Percentiles rank a stretch among this genome's conserved stretches.
phyloP scores from a whole-genome alignment of 92 coral and sea anemone species.

The Umimayanthus chanpuru region DNA sequence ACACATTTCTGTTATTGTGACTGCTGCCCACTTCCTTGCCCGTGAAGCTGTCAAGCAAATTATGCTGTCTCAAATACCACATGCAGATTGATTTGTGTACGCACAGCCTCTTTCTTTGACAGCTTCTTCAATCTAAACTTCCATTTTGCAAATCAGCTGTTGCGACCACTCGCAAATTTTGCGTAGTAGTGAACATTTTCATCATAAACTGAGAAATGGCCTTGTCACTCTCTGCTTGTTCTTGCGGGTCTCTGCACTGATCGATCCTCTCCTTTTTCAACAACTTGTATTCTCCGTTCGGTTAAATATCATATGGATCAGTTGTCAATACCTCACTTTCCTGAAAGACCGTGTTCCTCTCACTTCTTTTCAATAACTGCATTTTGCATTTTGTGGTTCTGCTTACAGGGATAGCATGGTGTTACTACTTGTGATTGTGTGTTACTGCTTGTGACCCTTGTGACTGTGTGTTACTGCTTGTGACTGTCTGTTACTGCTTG shows the following conservation, averaged over 20 bases:
- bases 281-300: conserved; percentile 25
- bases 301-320: conserved; percentile 43
- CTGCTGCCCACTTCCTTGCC: neutral
- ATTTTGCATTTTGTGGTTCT: no score
- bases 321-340: conserved; percentile 19
- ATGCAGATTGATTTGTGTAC: conserved; percentile 49
- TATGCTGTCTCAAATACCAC: conserved; percentile 53
- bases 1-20: no score
- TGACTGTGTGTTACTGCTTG: no score
- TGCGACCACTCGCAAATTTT: conserved; percentile 56
- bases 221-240: conserved; percentile 16
- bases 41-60: neutral
- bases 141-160: conserved; percentile 16
- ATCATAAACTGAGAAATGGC: conserved; percentile 65
- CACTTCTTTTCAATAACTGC: conserved; percentile 49
- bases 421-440: no score
- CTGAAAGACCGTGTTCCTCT: conserved; percentile 31
- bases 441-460: no score
- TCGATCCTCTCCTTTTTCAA: conserved; percentile 49
- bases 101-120: conserved; percentile 46
- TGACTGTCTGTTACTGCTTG: no score
- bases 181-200: conserved; percentile 59
- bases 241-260: conserved; percentile 28
- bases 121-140: conserved; percentile 54
- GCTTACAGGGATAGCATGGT: no score